These are phyloP conservation scores for Ammodramus savannarum DNA, from an alignment of 2,113 vertebrate genomes.

Conservation along the genomic window DNA sequence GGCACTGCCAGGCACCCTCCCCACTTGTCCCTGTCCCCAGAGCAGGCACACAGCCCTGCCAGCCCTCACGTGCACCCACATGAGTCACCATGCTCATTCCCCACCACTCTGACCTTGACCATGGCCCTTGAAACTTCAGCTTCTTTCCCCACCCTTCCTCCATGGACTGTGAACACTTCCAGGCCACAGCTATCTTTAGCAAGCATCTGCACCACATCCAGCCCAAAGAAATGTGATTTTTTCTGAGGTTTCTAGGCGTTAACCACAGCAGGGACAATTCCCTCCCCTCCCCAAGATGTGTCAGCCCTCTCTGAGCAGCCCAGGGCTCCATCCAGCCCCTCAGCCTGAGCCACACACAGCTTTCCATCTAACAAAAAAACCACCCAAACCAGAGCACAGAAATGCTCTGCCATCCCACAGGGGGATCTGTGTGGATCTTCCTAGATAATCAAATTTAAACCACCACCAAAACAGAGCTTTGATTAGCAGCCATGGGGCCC, in stretches of 20 bases:
- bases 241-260: constrained; percentile 4
- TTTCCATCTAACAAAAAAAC: background rate
- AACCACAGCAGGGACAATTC: background rate
- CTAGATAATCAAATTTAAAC: constrained; percentile 23
- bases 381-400: background rate
- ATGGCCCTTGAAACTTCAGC: background rate
- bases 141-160: constrained; percentile 31
- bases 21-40: background rate
- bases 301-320: background rate
- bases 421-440: background rate
- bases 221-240: background rate
- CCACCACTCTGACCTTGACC: background rate
- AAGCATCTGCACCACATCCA: background rate
- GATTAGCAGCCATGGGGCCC: background rate
- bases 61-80: background rate
- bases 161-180: background rate
- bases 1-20: background rate
- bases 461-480: constrained; percentile 37
- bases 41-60: background rate
- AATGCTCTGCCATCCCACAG: background rate
- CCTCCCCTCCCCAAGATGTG: background rate
- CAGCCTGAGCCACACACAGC: background rate
- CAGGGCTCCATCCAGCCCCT: background rate
- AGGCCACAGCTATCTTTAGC: constrained; percentile 16
- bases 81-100: background rate